Evolutionary conservation across 2,797 vertebrate species (phyloP), one percentile per base, ranked within the genome.

Genomic region (Silurus aristotelis): DNA sequence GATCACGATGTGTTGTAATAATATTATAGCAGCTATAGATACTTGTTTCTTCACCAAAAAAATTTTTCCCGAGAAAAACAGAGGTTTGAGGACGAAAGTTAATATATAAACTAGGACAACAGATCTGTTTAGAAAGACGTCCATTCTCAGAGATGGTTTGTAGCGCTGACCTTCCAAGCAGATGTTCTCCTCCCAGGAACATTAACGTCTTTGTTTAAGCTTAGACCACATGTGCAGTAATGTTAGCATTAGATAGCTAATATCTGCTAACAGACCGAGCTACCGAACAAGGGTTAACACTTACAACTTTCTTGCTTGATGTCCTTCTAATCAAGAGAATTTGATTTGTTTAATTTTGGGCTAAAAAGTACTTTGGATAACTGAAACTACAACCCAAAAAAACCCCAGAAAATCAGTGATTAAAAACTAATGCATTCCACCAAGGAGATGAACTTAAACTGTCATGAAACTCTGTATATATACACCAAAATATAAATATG

Each of bases 181-280:
- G 75, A 77, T 60, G 75, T 77, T 77, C 27, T 20, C 19, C 25
- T 77, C 27, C 17, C 75, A 77, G 52, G 8, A 76, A 76, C 52
- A 17, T 56, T 58, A 55, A 56, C 15, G 73, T n/a, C 55, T 76
- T 25, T 76, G 55, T 76, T 76, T 56, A 56, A 27, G n/a, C 15
- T 76, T n/a, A 46, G 70, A 13, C 20, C 66, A 6, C 6, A 15
- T 68, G 66, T 72, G 43, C 12, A 48, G 12, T 72, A 13, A n/a
- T 20, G 31, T 70, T 70, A 58, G 25, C 13, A 9, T 55, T 31
- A 76, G 25, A 2, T 31, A 58, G 55, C 55, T 31, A 19, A 56
- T 10, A 20, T 58, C 25, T 5, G 25, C 55, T 27, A 52, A 76
- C 31, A 76, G 3, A 2, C 52, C 52, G 31, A 31, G 52, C 73